A percentile compares a stretch with the other conserved stretches of the same genome.
Conservation (phyloP, 2,113 vertebrate species). For the Onychostruthus taczanowskii region DNA sequence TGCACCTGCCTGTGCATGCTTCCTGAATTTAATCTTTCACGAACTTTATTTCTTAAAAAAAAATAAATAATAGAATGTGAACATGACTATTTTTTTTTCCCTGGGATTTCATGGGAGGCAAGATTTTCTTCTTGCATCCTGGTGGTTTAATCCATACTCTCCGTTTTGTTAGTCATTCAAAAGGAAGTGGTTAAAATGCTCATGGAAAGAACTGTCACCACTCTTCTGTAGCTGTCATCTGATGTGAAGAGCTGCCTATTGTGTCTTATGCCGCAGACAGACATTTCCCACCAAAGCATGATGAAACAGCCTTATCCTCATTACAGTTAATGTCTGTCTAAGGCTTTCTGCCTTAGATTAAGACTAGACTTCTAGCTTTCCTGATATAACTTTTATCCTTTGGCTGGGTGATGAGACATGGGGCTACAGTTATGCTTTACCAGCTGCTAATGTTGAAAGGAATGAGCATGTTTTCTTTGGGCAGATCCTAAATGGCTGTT, state of each 20-base stretch:
- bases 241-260: background rate
- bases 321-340: background rate
- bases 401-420: background rate
- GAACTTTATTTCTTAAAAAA: background rate
- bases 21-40: constrained; percentile 32
- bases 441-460: background rate
- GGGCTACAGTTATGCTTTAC: background rate
- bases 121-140: background rate
- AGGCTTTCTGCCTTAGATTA: background rate
- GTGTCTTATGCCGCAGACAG: background rate
- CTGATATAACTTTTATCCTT: background rate
- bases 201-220: background rate
- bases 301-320: background rate
- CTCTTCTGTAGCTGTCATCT: background rate
- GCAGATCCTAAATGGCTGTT: constrained; percentile 21
- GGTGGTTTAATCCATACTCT: background rate
- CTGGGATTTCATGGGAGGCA: background rate
- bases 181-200: background rate
- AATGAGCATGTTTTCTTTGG: background rate
- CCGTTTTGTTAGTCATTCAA: background rate
- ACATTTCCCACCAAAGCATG: background rate
- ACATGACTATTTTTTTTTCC: background rate
- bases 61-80: background rate
- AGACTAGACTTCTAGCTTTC: background rate
- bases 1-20: background rate